phyloP scores from a whole-genome alignment of 2,797 vertebrate genomes.

The Pteronotus mesoamericanus region DNA sequence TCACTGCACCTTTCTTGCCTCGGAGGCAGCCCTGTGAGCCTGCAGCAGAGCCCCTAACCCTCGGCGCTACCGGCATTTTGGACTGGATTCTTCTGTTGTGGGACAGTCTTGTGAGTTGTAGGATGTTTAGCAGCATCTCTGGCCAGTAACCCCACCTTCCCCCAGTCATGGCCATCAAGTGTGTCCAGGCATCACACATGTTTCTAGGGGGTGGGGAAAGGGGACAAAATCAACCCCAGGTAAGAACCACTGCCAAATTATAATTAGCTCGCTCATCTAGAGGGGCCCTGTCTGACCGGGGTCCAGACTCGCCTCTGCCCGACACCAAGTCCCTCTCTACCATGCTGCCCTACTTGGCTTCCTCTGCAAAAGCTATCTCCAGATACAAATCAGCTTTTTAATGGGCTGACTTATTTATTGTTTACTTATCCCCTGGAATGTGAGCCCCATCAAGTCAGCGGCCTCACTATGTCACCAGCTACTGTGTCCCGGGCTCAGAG shows the following conservation, averaged over 20 bases:
- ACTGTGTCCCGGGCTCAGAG: not conserved
- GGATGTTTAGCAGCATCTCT: not conserved
- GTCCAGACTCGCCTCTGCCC: not conserved
- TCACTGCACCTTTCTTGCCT: not conserved
- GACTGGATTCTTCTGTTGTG: not conserved
- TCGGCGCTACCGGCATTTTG: not conserved
- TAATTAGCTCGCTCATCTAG: not conserved
- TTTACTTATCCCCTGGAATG: not conserved
- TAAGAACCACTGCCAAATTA: not conserved
- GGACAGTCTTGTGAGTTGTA: not conserved
- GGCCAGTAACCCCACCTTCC: not conserved
- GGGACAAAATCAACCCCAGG: not conserved
- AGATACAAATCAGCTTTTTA: not conserved
- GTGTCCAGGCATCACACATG: not conserved
- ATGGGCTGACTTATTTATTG: not conserved
- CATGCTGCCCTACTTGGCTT: not conserved
- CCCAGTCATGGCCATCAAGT: not conserved
- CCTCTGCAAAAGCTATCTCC: not conserved
- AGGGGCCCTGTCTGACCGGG: not conserved
- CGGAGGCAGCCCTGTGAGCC: not conserved
- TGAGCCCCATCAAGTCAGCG: not conserved
- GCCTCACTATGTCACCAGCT: not conserved
- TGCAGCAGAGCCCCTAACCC: not conserved
- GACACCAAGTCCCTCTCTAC: too few species aligned
- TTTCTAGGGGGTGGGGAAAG: not conserved